Percentiles rank a stretch among this genome's conserved stretches.
Evolutionary conservation across 1,140 invertebrate genomes (phyloP).

Genomic region (Pissodes strobi): DNA sequence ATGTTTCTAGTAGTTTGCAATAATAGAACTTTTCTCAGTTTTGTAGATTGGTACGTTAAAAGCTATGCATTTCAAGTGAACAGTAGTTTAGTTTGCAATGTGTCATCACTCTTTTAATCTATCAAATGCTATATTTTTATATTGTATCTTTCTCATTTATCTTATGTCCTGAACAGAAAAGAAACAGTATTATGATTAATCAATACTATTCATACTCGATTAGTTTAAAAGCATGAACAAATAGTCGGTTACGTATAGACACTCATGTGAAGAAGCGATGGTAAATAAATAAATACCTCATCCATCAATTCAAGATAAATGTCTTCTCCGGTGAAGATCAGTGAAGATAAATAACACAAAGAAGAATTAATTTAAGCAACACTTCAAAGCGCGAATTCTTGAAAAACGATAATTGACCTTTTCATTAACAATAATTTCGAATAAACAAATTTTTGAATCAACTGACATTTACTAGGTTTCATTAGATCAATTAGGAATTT

Average conservation of each 20-base stretch:
- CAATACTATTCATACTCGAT: too few species aligned
- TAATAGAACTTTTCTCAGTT: too few species aligned
- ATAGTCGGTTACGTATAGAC: not conserved
- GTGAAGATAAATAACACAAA: constrained; percentile 17
- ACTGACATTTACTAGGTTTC: constrained; percentile 19
- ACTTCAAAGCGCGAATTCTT: not conserved
- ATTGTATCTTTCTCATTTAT: too few species aligned
- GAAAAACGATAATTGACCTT: constrained; percentile 27
- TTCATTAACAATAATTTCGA: constrained; percentile 22
- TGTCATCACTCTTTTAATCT: too few species aligned
- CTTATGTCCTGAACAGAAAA: too few species aligned
- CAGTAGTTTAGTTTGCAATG: too few species aligned
- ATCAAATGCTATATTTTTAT: too few species aligned
- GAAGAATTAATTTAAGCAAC: constrained; percentile 18
- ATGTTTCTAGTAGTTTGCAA: too few species aligned
- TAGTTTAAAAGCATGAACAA: too few species aligned
- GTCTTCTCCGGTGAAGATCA: constrained; percentile 8
- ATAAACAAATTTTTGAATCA: constrained; percentile 19
- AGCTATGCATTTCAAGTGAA: too few species aligned
- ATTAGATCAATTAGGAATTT: not conserved
- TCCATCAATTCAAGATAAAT: constrained; percentile 14
- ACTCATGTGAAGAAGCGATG: not conserved
- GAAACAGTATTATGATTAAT: too few species aligned
- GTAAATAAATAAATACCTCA: not conserved
- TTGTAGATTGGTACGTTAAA: too few species aligned